phyloP scores from a whole-genome alignment of 2,113 vertebrate genomes.

The Philantomba maxwellii region DNA sequence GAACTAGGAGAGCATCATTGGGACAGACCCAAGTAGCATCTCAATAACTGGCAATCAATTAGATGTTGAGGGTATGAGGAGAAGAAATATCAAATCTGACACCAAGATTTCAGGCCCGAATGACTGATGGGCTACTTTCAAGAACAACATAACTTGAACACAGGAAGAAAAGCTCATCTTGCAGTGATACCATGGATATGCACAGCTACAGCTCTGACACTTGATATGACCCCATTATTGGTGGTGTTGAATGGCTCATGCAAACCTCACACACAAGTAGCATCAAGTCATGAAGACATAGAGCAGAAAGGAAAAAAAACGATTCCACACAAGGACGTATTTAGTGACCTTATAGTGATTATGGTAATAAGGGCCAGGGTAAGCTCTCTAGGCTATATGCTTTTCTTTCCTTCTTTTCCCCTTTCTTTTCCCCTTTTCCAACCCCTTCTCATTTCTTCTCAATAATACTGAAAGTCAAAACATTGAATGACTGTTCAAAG shows the following conservation, averaged over 20 bases:
- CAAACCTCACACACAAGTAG: slow-evolving; percentile 35
- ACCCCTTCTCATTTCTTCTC: background rate
- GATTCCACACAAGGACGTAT: slow-evolving; percentile 56
- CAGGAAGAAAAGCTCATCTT: background rate
- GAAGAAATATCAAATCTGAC: background rate
- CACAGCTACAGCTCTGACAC: background rate
- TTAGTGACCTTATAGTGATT: slow-evolving; percentile 62
- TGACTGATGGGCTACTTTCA: background rate
- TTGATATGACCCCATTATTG: slow-evolving; percentile 22
- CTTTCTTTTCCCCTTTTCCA: background rate
- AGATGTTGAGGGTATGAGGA: background rate
- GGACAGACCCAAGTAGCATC: background rate
- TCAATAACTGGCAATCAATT: background rate
- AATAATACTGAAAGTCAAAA: slow-evolving; percentile 43
- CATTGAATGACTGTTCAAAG: slow-evolving; percentile 7
- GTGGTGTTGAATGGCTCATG: slow-evolving; percentile 51
- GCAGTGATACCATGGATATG: background rate
- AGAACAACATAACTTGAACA: background rate
- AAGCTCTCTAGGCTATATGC: background rate
- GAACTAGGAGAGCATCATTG: background rate
- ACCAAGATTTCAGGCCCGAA: background rate
- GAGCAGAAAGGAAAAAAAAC: slow-evolving; percentile 53
- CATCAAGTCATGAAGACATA: slow-evolving; percentile 58
- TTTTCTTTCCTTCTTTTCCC: background rate
- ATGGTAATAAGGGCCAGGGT: slow-evolving; percentile 33